A percentile compares a stretch with the other conserved stretches of the same genome.
Conservation (phyloP, 1,140 invertebrate species). For the Eriosoma lanigerum region DNA sequence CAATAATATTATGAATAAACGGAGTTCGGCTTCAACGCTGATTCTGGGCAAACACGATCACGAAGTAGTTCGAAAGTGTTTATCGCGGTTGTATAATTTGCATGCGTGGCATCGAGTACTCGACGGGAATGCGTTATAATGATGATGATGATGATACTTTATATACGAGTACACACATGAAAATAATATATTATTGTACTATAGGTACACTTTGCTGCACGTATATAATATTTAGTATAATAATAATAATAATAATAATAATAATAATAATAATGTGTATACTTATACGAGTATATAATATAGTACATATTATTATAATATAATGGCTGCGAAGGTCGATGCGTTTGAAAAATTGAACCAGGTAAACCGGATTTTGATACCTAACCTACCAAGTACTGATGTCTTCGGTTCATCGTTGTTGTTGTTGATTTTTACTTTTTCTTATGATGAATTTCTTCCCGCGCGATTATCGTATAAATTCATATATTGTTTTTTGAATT, state of each 20-base stretch:
- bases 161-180: no score
- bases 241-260: no score
- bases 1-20: no score
- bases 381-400: not conserved
- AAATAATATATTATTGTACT: not conserved
- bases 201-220: not conserved
- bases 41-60: conserved; percentile 28
- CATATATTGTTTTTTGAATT: no score
- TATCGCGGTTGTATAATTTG: conserved; percentile 20
- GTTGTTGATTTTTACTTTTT: not conserved
- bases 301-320: not conserved
- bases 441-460: no score
- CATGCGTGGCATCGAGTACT: not conserved
- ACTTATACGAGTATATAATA: not conserved
- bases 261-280: no score
- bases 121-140: conserved; percentile 5
- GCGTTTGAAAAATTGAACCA: conserved; percentile 15
- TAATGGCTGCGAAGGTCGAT: not conserved
- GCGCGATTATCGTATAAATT: no score
- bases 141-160: no score
- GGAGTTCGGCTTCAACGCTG: no score
- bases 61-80: conserved; percentile 28
- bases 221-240: not conserved
- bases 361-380: conserved; percentile 11
- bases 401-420: not conserved